These are phyloP conservation scores for Drosophila bocqueti DNA, from an alignment of 1,140 invertebrate species.

Conservation along the genomic window DNA sequence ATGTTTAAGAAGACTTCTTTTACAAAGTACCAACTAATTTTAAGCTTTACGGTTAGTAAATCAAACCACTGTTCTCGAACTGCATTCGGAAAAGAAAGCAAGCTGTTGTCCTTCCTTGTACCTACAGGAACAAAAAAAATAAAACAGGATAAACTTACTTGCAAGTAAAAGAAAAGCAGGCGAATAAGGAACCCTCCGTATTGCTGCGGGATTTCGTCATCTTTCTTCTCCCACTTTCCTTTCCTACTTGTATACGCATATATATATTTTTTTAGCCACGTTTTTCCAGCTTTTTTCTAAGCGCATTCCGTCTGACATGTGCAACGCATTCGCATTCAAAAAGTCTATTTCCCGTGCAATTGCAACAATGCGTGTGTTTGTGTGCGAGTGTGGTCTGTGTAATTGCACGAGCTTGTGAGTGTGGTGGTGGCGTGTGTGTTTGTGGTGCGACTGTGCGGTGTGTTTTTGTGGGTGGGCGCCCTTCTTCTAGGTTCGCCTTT, in stretches of 20 bases:
- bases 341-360: constrained; percentile 83
- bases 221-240: constrained; percentile 32
- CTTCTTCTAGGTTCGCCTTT: constrained; percentile 44
- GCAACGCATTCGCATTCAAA: constrained; percentile 82
- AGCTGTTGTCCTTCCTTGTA: constrained; percentile 45
- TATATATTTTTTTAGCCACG: constrained; percentile 6
- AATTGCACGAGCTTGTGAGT: constrained; percentile 34
- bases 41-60: neutral
- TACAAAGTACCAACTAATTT: neutral
- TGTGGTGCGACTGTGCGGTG: constrained; percentile 28
- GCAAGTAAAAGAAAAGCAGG: constrained; percentile 48
- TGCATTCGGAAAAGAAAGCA: constrained; percentile 70
- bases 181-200: constrained; percentile 44
- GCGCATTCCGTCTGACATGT: constrained; percentile 74
- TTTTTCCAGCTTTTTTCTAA: constrained; percentile 64
- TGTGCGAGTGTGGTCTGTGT: constrained; percentile 37
- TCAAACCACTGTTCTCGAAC: neutral
- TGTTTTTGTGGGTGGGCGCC: constrained; percentile 44
- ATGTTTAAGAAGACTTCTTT: neutral
- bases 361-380: constrained; percentile 69
- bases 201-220: constrained; percentile 56
- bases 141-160: constrained; percentile 46
- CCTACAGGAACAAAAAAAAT: constrained; percentile 28
- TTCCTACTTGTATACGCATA: constrained; percentile 6
- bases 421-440: constrained; percentile 12